Evolutionary conservation across 2,888 invertebrate species (phyloP).

Genomic region (Apocheima hispidaria): DNA sequence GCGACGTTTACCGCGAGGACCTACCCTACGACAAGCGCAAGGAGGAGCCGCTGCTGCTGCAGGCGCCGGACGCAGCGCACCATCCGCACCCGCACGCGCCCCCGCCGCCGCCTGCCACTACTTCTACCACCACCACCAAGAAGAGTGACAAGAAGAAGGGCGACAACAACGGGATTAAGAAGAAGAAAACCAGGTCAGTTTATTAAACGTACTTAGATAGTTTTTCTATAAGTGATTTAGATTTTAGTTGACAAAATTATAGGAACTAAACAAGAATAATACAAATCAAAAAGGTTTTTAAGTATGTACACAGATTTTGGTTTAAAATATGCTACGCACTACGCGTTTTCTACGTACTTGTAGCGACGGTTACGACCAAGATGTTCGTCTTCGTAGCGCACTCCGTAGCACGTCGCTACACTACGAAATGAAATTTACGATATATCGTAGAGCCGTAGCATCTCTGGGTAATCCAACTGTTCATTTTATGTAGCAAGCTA

Average conservation of each 20-base stretch:
- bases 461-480: not conserved
- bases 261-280: not conserved
- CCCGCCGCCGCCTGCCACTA: constrained; percentile 71
- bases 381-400: constrained; percentile 25
- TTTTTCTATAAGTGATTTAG: not conserved
- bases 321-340: constrained; percentile 30
- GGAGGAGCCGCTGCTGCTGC: constrained; percentile 77
- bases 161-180: constrained; percentile 95
- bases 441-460: constrained; percentile 9
- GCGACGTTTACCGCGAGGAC: constrained; percentile 81
- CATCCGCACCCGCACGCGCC: constrained; percentile 49
- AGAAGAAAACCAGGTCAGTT: constrained; percentile 95
- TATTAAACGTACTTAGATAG: not conserved
- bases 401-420: not conserved
- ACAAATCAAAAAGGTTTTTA: not conserved
- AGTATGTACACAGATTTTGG: not conserved
- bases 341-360: constrained; percentile 41
- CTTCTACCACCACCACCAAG: constrained; percentile 87
- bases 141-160: constrained; percentile 93
- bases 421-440: constrained; percentile 6
- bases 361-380: constrained; percentile 30
- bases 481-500: no score
- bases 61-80: constrained; percentile 66
- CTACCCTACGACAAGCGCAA: constrained; percentile 74
- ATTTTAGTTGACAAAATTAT: not conserved